A percentile compares a stretch with the other conserved stretches of the same genome.
Conservation (phyloP, 2,113 vertebrate genomes). For the Anas platyrhynchos region DNA sequence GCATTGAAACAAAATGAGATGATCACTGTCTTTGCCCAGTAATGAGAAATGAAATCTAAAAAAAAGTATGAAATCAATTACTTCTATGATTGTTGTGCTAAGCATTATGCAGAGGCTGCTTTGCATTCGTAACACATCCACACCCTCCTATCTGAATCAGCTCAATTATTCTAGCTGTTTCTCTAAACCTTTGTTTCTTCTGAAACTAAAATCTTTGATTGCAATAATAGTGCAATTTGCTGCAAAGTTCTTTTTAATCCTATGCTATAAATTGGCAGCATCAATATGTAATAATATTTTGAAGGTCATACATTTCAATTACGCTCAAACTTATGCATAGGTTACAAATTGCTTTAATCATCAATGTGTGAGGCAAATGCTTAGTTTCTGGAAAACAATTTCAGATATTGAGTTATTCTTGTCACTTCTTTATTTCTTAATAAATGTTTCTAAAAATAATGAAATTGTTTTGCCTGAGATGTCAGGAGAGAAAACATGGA, state of each 20-base stretch:
- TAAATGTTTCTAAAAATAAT: neutral
- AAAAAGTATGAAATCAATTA: conserved; percentile 35
- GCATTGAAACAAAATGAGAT: neutral
- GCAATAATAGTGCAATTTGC: conserved; percentile 31
- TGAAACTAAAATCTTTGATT: conserved; percentile 42
- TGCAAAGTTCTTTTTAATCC: conserved; percentile 10
- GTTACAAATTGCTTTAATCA: conserved; percentile 2
- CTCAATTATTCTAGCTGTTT: conserved; percentile 14
- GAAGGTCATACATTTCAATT: conserved; percentile 45
- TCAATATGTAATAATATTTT: conserved; percentile 42
- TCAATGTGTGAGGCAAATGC: neutral
- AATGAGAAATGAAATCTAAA: conserved; percentile 18
- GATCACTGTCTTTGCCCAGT: neutral
- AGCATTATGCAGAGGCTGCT: neutral
- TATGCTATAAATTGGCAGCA: conserved; percentile 6
- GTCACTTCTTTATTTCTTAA: conserved; percentile 14
- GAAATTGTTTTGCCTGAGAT: neutral
- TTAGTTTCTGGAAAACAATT: neutral
- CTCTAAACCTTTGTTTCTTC: conserved; percentile 40
- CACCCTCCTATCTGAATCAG: neutral
- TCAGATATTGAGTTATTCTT: neutral
- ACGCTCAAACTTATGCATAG: neutral
- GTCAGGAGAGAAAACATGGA: neutral
- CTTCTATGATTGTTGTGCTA: conserved; percentile 1
- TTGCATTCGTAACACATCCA: neutral